A percentile compares a stretch with the other conserved stretches of the same genome.
phyloP scores from a whole-genome alignment of 2,888 invertebrate genomes.

The Tipula helvola region DNA sequence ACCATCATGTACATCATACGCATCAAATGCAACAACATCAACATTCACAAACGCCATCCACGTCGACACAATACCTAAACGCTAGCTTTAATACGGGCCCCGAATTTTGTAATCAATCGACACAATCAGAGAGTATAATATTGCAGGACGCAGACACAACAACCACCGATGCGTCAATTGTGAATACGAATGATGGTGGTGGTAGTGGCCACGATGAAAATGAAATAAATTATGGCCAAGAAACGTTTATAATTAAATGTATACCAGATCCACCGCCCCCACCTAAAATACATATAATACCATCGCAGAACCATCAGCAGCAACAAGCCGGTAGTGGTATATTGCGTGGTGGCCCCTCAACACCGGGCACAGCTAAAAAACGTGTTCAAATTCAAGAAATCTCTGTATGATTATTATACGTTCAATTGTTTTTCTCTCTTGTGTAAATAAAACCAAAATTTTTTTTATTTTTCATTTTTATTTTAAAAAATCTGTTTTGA shows the following conservation, averaged over 20 bases:
- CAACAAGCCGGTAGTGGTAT: constrained; percentile 38
- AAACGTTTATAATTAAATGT: constrained; percentile 26
- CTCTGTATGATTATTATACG: constrained; percentile 53
- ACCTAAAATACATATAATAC: constrained; percentile 27
- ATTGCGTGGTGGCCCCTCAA: constrained; percentile 39
- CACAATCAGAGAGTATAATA: constrained; percentile 19
- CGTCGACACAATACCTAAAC: background rate
- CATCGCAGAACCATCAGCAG: constrained; percentile 26
- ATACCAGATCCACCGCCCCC: constrained; percentile 50
- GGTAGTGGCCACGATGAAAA: constrained; percentile 27
- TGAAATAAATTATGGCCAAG: constrained; percentile 25
- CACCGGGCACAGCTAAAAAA: constrained; percentile 71
- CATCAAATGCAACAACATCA: constrained; percentile 12
- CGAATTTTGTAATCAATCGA: constrained; percentile 20
- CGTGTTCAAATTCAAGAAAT: constrained; percentile 88
- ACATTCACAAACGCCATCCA: background rate
- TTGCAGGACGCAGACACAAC: constrained; percentile 20
- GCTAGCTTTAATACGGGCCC: constrained; percentile 7
- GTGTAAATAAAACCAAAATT: background rate
- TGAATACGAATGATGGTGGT: constrained; percentile 32
- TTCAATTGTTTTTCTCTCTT: background rate
- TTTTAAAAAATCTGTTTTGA: background rate
- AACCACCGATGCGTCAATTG: constrained; percentile 16
- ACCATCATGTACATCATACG: constrained; percentile 9
- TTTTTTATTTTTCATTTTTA: background rate